phyloP scores from a whole-genome alignment of 2,113 vertebrate genomes.

The Pampusana beccarii region DNA sequence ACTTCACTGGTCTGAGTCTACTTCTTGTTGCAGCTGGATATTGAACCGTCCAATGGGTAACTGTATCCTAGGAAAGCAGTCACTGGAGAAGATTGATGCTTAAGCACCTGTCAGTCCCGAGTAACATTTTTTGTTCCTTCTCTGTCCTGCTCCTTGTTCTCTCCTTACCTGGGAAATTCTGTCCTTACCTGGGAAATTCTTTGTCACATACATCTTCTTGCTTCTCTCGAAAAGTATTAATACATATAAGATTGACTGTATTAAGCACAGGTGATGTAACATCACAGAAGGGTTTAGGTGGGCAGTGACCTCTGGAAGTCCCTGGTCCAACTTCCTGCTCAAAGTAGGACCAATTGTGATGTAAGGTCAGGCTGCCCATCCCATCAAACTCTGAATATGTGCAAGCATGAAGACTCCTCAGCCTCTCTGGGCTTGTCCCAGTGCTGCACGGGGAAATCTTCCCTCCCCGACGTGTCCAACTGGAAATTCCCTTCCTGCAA shows the following conservation, averaged over 20 bases:
- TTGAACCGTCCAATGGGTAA: not conserved
- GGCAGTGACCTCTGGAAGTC: not conserved
- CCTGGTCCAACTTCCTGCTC: not conserved
- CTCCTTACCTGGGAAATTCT: not conserved
- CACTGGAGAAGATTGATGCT: not conserved
- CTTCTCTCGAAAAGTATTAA: not conserved
- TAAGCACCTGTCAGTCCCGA: not conserved
- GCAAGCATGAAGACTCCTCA: not conserved
- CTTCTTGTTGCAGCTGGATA: not conserved
- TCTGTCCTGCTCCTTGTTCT: not conserved
- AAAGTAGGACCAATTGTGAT: not conserved
- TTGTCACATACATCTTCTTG: not conserved
- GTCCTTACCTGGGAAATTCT: not conserved
- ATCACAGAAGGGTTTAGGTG: not conserved
- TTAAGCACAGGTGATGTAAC: not conserved
- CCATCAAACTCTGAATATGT: not conserved
- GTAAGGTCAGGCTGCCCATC: not conserved
- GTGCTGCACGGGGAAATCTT: too few relatives aligned
- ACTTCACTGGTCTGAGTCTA: not conserved
- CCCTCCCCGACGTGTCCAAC: not conserved
- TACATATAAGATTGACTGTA: fast-evolving
- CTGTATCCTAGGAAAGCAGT: not conserved
- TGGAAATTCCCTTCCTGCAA: not conserved
- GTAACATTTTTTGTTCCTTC: not conserved
- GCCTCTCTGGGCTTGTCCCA: not conserved